Base-by-base conservation (phyloP, 2,113 vertebrate genomes). In the Miniopterus natalensis region DNA sequence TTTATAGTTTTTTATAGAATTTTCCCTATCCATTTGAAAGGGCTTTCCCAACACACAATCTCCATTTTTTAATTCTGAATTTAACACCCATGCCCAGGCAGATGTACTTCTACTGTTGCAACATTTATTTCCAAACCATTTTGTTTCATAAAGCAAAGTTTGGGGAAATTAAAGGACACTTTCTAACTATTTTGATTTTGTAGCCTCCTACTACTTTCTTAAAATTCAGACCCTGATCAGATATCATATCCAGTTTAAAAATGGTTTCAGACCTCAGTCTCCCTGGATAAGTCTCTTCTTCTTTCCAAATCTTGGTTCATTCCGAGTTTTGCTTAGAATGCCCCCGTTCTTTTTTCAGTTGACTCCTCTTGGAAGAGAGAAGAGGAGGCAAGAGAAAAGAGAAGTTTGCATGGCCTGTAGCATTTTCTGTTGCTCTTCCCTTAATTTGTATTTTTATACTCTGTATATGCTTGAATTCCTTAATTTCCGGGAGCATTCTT, bases 61-160 rank as follows among this genome's bases (percentile, higher is more conserved):
- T 85, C 23, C 25, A 89, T 79, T 93, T 96, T 89, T 81, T 83
- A 83, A 57, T 81, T 95, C 63, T 92, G 55, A 94, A 84, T 73
- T 95, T 92, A 96, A 68, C 8, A 61, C 17, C 40, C 42, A 51
- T 63, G 77, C 14, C 25, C 4, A 79, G 31, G 47, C 63, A 21
- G 63, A 65, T 55, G 11, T 84, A 63, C 80, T 94, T 87, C 57
- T 95, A 61, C 83, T 95, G 68, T 49, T 77, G 10, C 13, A 78
- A 21, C 5, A 84, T 61, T 42, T 94, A 89, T 84, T 59, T 15
- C 6, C 55, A 55, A 79, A 42, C 7, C 5, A 51, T 87, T 95
- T 88, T 92, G 25, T 87, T 66, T 92, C 51, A 75, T 84, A 53
- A 63, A 92, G 1, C 10, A 70, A 90, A 84, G n/a, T 73, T 95